A percentile compares a stretch with the other conserved stretches of the same genome.
phyloP scores from a whole-genome alignment of 2,113 vertebrate genomes.

The Menidia beryllina region DNA sequence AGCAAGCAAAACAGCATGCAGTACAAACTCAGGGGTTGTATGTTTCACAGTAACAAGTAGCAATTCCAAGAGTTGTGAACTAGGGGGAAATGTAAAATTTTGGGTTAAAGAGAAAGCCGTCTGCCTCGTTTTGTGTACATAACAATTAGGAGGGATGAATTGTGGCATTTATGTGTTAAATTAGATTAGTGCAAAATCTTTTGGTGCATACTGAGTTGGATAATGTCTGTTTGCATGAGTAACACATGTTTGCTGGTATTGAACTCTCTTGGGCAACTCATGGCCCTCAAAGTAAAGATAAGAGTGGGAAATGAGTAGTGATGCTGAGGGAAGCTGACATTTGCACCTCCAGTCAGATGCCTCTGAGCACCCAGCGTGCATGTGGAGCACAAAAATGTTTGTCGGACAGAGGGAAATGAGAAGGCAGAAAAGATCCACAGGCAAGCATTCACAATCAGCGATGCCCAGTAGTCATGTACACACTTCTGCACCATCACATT shows the following conservation, averaged over 20 bases:
- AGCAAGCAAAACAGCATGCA: constrained; percentile 11
- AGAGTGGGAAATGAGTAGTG: constrained; percentile 39
- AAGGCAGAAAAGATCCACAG: constrained; percentile 41
- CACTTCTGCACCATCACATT: constrained; percentile 43
- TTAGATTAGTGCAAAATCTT: constrained; percentile 33
- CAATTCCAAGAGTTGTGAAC: constrained; percentile 1
- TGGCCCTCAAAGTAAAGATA: constrained; percentile 47
- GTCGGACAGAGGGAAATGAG: constrained; percentile 38
- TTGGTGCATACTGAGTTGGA: constrained; percentile 34
- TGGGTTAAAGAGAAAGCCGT: background rate
- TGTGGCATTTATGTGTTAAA: constrained; percentile 38
- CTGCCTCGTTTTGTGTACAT: constrained; percentile 1
- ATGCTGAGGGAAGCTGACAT: constrained; percentile 64
- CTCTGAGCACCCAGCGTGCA: constrained; percentile 52
- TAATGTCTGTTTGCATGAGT: constrained; percentile 58
- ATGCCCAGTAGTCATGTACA: constrained; percentile 44
- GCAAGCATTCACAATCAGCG: constrained; percentile 61
- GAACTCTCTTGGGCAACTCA: constrained; percentile 40
- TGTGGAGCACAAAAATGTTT: constrained; percentile 54
- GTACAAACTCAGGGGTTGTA: constrained; percentile 10
- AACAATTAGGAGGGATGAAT: constrained; percentile 19
- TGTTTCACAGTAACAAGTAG: constrained; percentile 8
- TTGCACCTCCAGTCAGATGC: constrained; percentile 60
- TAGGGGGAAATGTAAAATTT: constrained; percentile 4
- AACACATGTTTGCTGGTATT: constrained; percentile 55